These are phyloP conservation scores for Poeciliopsis turrubarensis DNA, from an alignment of 2,113 vertebrate genomes.

Conservation along the genomic window DNA sequence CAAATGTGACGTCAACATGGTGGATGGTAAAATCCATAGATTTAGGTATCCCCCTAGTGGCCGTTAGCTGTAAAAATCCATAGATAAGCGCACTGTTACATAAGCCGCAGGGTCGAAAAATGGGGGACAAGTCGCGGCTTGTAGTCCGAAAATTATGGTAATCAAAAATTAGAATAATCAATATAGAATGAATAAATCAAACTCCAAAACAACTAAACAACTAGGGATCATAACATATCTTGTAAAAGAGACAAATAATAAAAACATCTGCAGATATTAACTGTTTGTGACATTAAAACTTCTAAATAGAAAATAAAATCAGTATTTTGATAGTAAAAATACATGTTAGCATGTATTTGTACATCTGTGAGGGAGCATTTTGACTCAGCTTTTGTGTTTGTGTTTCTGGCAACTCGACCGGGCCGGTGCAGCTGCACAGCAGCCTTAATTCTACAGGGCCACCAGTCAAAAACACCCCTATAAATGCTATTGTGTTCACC, in stretches of 20 bases:
- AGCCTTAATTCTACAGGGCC: conserved; percentile 58
- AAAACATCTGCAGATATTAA: background rate
- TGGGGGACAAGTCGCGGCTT: too few species aligned
- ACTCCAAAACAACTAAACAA: too few species aligned
- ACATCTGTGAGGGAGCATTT: conserved; percentile 19
- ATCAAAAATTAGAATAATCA: too few species aligned
- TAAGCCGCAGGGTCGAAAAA: too few species aligned
- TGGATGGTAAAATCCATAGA: too few species aligned
- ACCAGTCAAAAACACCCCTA: conserved; percentile 74
- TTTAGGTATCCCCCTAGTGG: too few species aligned
- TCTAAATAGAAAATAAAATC: background rate
- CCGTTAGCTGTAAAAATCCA: too few species aligned
- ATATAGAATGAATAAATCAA: too few species aligned
- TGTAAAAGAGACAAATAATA: background rate
- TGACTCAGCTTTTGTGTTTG: conserved; percentile 68
- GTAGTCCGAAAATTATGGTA: too few species aligned
- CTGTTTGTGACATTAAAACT: background rate
- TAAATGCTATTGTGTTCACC: conserved; percentile 81
- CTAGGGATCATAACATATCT: background rate
- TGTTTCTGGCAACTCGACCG: conserved; percentile 73
- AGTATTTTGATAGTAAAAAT: background rate
- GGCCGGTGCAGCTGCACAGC: conserved; percentile 77
- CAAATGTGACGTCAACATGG: too few species aligned
- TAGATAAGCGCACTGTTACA: too few species aligned
- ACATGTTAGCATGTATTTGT: conserved; percentile 12